Base-by-base conservation (phyloP, 2,113 vertebrate genomes). In the Tapirus terrestris region DNA sequence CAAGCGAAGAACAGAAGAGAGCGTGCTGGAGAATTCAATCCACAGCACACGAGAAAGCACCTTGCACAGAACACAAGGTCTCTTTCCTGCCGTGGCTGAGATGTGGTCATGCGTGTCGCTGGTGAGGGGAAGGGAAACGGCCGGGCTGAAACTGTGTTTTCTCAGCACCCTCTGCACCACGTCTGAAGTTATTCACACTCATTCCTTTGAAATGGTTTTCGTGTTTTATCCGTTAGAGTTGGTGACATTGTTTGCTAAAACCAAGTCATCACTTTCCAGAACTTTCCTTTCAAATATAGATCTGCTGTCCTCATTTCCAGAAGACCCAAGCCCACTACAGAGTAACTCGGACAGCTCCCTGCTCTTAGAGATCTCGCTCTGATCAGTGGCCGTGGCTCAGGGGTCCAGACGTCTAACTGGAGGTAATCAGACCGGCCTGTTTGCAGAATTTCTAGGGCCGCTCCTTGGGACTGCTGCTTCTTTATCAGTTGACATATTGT, bases 111-210 rank as follows among this genome's bases (percentile, higher is more conserved):
- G 8, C 0, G 2, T 3, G 39, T 8, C 16, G n/a, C 18, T 27
- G 3, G 63, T 23, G n/a, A 76, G 2, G 18, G 14, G 17, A 2
- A 4, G 45, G 20, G 2, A 36, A 1, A 11, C 2, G 29, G 36
- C 21, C 4, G 1, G 0, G 0, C 0, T 0, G 75, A 27, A 23
- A 9, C 25, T 2, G 3, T 14, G 33, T 51, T 83, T 27, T n/a
- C n/a, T 65, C 33, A 0, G 13, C 8, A 0, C 12, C 4, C 23
- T 29, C 0, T 0, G 31, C 33, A 2, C 21, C 0, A 29, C 3
- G 51, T 68, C 84, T 36, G 83, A 10, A 21, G 68, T 73, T 8
- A 68, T 58, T 39, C 7, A 29, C 1, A 18, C 21, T 14, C 75
- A 8, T 36, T 10, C 75, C 45, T 68, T 72, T 31, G 45, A 61